Percentiles rank a stretch among this genome's conserved stretches.
Evolutionary conservation across 2,797 vertebrate species (phyloP).

Genomic region (Clarias fuscus): DNA sequence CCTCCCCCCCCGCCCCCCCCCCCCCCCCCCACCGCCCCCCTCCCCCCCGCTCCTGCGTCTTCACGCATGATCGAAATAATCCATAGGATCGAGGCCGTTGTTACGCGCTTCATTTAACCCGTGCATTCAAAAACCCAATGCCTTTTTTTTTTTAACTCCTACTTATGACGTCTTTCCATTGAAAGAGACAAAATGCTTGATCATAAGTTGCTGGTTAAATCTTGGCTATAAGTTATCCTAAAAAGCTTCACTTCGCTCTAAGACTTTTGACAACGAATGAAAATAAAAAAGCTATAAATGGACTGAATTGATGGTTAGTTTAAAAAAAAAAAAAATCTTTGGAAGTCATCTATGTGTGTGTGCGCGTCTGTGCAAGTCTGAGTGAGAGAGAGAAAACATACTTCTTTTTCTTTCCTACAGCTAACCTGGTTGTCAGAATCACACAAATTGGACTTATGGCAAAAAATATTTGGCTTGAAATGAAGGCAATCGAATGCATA

Average conservation of each 20-base stretch:
- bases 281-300: slow-evolving; percentile 47
- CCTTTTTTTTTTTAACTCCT: no score
- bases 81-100: not conserved
- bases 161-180: slow-evolving; percentile 18
- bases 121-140: not conserved
- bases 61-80: not conserved
- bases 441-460: not conserved
- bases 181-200: slow-evolving; percentile 21
- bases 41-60: not conserved
- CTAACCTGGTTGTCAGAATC: not conserved
- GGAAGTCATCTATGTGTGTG: not conserved
- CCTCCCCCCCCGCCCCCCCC: no score
- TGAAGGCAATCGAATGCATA: not conserved
- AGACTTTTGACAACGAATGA: slow-evolving; percentile 43
- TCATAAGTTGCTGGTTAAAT: slow-evolving; percentile 37
- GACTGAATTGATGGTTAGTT: slow-evolving; percentile 45
- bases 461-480: slow-evolving; percentile 9
- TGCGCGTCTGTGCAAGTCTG: not conserved
- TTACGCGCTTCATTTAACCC: slow-evolving; percentile 23
- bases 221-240: slow-evolving; percentile 36
- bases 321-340: not conserved
- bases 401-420: not conserved
- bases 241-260: slow-evolving; percentile 29
- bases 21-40: not conserved
- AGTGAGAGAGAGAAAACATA: not conserved